phyloP scores from a whole-genome alignment of 2,888 invertebrate species.

The Apantesis nais region DNA sequence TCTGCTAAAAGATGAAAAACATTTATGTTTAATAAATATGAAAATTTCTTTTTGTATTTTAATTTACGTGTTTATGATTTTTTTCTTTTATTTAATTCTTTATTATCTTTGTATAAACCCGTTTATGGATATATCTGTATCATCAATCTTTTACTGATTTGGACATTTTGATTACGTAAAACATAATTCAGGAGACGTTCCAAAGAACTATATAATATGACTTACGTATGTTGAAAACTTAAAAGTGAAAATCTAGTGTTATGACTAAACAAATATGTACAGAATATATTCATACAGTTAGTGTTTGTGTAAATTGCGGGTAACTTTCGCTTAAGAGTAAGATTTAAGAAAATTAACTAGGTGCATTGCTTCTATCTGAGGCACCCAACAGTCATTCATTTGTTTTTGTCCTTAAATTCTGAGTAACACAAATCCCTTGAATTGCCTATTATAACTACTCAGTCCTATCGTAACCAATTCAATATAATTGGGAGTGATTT shows the following conservation, averaged over 20 bases:
- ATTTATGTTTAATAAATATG: neutral
- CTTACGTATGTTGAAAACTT: slow-evolving; percentile 50
- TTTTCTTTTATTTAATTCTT: neutral
- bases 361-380: no score
- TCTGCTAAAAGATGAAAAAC: neutral
- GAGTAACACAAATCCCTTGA: no score
- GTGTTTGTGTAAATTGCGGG: no score
- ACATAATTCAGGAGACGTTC: slow-evolving; percentile 58
- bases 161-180: slow-evolving; percentile 61
- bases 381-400: no score
- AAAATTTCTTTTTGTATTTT: neutral
- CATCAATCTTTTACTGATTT: slow-evolving; percentile 54
- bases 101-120: neutral
- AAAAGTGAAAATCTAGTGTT: slow-evolving; percentile 56
- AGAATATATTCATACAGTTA: neutral
- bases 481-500: neutral
- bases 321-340: no score
- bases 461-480: neutral
- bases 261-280: slow-evolving; percentile 27
- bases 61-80: neutral
- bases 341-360: no score
- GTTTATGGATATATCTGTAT: slow-evolving; percentile 33
- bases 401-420: no score
- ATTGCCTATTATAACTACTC: neutral
- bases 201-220: slow-evolving; percentile 48